phyloP scores from a whole-genome alignment of 1,140 invertebrate species.

The Anoplolepis gracilipes region DNA sequence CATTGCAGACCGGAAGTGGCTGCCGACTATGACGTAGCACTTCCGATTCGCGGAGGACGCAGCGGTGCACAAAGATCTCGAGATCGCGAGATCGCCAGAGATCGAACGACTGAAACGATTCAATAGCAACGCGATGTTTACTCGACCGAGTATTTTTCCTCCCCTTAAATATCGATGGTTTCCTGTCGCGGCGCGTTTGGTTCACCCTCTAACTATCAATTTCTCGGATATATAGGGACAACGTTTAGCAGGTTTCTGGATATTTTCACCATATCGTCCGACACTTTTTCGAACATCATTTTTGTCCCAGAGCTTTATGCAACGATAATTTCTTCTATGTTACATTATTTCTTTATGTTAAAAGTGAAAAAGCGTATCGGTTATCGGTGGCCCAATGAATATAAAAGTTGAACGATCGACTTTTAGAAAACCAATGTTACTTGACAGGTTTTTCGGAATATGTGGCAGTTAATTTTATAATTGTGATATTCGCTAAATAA shows the following conservation, averaged over 20 bases:
- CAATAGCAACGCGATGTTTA: constrained; percentile 19
- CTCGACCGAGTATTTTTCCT: constrained; percentile 27
- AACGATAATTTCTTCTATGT: constrained; percentile 52
- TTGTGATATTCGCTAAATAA: not conserved
- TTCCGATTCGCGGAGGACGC: constrained; percentile 75
- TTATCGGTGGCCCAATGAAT: not conserved
- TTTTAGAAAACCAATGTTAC: constrained; percentile 29
- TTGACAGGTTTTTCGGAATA: not conserved
- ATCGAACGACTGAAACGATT: constrained; percentile 33
- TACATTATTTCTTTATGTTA: not conserved
- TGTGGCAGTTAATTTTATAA: not conserved
- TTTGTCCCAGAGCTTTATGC: constrained; percentile 31
- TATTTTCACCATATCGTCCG: constrained; percentile 18
- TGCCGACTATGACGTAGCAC: constrained; percentile 77
- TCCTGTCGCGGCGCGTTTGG: constrained; percentile 3
- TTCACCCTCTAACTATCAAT: constrained; percentile 37
- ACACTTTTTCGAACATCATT: constrained; percentile 21
- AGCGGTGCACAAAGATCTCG: constrained; percentile 40
- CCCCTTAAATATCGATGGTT: constrained; percentile 44
- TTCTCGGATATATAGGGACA: constrained; percentile 41
- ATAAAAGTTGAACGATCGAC: constrained; percentile 9
- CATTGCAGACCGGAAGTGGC: constrained; percentile 74
- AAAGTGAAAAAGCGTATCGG: constrained; percentile 6
- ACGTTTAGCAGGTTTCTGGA: constrained; percentile 19
- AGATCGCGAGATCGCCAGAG: constrained; percentile 39